A percentile compares a stretch with the other conserved stretches of the same genome.
phyloP scores from a whole-genome alignment of 2,113 vertebrate genomes.

The Brachyhypopomus occidentalis region DNA sequence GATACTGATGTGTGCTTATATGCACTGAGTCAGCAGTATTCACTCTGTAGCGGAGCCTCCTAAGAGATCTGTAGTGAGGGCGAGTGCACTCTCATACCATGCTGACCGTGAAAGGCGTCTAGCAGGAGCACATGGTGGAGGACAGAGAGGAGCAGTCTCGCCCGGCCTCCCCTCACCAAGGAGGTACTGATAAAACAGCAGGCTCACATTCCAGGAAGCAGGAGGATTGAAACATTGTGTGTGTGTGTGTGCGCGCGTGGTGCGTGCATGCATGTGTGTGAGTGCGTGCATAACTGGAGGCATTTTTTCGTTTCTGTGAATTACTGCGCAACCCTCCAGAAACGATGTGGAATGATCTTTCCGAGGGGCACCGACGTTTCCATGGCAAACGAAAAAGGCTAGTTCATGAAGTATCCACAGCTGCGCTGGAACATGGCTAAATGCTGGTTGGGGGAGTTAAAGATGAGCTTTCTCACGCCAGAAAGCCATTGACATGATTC shows the following conservation, averaged over 20 bases:
- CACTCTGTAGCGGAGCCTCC: slow-evolving; percentile 33
- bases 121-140: neutral
- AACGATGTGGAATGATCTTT: neutral
- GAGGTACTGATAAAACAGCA: slow-evolving; percentile 14
- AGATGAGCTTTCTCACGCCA: neutral
- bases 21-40: slow-evolving; percentile 66
- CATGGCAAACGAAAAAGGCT: slow-evolving; percentile 8
- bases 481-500: slow-evolving; percentile 20
- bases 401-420: slow-evolving; percentile 20
- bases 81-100: neutral
- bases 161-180: neutral
- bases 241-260: slow-evolving; percentile 12
- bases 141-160: neutral
- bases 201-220: slow-evolving; percentile 46
- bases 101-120: neutral
- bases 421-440: slow-evolving; percentile 21
- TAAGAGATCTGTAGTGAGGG: neutral
- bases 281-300: neutral
- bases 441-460: neutral
- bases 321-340: slow-evolving; percentile 16
- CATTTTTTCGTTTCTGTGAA: neutral
- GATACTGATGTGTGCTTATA: slow-evolving; percentile 57
- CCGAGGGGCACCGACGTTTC: slow-evolving; percentile 5
- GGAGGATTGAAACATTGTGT: slow-evolving; percentile 41
- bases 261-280: neutral